Base-by-base conservation (phyloP, 92 coral and sea anemone species). In the Plumapathes pennacea region DNA sequence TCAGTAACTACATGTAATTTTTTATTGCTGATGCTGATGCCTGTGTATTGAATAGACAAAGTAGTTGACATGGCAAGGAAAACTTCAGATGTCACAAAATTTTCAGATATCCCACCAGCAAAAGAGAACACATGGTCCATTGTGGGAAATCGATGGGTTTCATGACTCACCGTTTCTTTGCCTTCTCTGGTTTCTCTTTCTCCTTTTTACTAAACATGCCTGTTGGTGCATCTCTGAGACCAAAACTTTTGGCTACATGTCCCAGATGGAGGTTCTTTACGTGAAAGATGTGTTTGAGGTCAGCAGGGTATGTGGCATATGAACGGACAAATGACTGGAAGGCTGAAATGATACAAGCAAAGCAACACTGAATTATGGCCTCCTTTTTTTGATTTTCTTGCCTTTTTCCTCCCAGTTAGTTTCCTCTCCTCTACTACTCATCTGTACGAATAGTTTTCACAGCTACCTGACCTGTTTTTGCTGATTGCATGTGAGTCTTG, bases 241-340 rank as follows among this genome's bases (percentile, higher is more conserved):
- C 96, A 63, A 91, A 91, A 53, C 96, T 80, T 57, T 91, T 91
- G 23, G 97, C 97, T 30, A 91, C 85, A 47, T 91, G 97, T 13
- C 97, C 97, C 43, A 91, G 78, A 53, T 91, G 97, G 4, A 91
- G 78, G 42, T 71, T 91, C 57, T 66, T 76, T 54, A 85, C 61
- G 72, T 88, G 97, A 55, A 91, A 91, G 28, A 91, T 71, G 82
- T 83, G 86, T 49, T 91, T 91, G 26, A 88, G 42, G 25, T 59
- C 32, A 25, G 82, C 56, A n/a, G 97, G 96, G 54, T 78, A 88
- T 10, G 97, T 91, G 13, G 95, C 90, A 31, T 91, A 91, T n/a
- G 96, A 89, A 39, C 97, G 79, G 7, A 91, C 72, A 60, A 91
- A 91, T 2, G 97, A 91, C 71, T 78, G 91, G 61, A 77, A 91